Evolutionary conservation across 1,140 invertebrate genomes (phyloP).

Genomic region (Eufriesea mexicana): DNA sequence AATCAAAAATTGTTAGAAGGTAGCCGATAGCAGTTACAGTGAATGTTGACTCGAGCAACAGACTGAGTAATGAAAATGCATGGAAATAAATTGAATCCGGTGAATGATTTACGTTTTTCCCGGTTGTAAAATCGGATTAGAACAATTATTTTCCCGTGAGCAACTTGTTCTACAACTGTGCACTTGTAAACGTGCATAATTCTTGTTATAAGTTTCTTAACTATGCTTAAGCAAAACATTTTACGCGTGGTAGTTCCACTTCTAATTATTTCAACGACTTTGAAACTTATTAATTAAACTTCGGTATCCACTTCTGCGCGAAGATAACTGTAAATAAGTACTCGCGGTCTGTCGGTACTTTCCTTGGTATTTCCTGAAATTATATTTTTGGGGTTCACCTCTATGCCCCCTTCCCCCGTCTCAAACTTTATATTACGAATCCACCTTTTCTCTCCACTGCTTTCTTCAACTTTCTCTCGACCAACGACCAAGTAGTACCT

Average conservation of each 20-base stretch:
- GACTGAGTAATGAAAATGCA: neutral
- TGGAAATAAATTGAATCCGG: neutral
- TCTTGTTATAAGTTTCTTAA: conserved; percentile 16
- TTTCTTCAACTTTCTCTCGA: too few relatives aligned
- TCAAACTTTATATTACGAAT: too few relatives aligned
- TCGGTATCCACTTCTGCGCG: neutral
- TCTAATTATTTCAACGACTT: neutral
- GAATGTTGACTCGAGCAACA: too few relatives aligned
- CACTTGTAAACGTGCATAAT: neutral
- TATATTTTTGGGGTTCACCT: too few relatives aligned
- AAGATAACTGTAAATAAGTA: neutral
- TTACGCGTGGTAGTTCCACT: neutral
- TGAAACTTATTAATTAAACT: neutral
- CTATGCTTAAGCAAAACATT: conserved; percentile 6
- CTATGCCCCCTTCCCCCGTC: too few relatives aligned
- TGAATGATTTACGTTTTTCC: conserved; percentile 1
- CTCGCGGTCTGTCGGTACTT: too few relatives aligned
- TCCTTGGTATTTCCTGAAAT: too few relatives aligned
- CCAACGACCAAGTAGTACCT: too few relatives aligned
- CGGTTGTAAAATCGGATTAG: neutral
- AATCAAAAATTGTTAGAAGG: neutral
- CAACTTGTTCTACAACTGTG: neutral
- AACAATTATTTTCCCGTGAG: neutral
- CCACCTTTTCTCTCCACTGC: too few relatives aligned
- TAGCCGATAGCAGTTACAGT: neutral